A percentile compares a stretch with the other conserved stretches of the same genome.
Conservation (phyloP, 2,113 vertebrate genomes). For the Kryptolebias marmoratus region DNA sequence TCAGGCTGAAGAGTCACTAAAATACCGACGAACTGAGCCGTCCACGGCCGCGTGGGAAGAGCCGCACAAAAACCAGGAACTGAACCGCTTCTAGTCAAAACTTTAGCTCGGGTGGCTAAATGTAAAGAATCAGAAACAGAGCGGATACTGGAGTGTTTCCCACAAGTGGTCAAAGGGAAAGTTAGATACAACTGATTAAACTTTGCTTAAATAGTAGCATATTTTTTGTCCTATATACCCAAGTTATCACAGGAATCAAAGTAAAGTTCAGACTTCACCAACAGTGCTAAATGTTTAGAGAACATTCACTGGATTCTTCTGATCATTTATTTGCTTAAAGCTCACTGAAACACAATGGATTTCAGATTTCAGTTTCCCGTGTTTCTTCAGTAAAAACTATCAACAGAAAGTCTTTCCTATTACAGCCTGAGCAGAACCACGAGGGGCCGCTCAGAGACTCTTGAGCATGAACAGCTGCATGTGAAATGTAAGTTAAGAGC, state of each 20-base stretch:
- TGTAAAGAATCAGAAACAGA: neutral
- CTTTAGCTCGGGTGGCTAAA: neutral
- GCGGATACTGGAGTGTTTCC: neutral
- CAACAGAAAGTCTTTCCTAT: neutral
- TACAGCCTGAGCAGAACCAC: conserved; percentile 15
- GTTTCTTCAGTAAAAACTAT: neutral
- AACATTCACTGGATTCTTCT: neutral
- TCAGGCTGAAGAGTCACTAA: conserved; percentile 6
- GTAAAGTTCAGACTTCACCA: no score
- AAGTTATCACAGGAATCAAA: no score
- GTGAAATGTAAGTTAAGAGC: conserved; percentile 45
- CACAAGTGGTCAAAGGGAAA: no score
- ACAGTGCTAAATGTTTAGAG: neutral
- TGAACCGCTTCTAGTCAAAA: neutral
- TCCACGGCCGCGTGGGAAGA: conserved; percentile 18
- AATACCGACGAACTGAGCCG: conserved; percentile 33
- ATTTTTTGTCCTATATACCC: no score
- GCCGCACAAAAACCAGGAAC: neutral
- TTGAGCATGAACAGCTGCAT: conserved; percentile 63
- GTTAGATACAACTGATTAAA: no score
- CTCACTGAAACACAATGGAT: neutral
- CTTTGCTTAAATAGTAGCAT: no score
- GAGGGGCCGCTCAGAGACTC: conserved; percentile 6
- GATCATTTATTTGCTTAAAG: neutral
- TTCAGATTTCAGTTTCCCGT: neutral